Evolutionary conservation across 2,797 vertebrate genomes (phyloP).

Genomic region (Nannoperca obscura): DNA sequence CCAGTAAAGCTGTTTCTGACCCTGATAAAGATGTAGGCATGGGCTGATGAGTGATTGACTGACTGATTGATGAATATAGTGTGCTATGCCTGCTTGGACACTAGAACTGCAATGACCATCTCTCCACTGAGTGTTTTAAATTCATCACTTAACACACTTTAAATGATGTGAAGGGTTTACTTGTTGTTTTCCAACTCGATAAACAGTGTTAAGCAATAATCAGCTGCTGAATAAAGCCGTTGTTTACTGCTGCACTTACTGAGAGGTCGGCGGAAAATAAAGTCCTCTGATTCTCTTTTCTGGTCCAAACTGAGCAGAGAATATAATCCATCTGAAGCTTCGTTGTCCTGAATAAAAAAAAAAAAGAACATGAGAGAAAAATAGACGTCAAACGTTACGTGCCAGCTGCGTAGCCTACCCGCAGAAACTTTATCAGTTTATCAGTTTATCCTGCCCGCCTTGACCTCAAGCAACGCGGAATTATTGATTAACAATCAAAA

Average conservation of each 20-base stretch:
- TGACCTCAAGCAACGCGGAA: neutral
- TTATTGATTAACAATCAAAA: neutral
- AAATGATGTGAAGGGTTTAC: constrained; percentile 1
- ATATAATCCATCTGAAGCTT: constrained; percentile 86
- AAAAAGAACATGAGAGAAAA: constrained; percentile 17
- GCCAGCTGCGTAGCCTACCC: neutral
- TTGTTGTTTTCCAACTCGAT: constrained; percentile 7
- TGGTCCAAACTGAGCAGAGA: constrained; percentile 86
- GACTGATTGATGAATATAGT: neutral
- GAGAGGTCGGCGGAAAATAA: constrained; percentile 89
- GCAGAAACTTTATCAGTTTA: constrained; percentile 45
- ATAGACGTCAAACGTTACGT: neutral
- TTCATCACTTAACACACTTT: constrained; percentile 15
- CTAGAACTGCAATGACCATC: neutral
- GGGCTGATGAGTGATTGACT: neutral
- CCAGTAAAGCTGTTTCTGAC: no score
- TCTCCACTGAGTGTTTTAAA: neutral
- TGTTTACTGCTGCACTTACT: constrained; percentile 85
- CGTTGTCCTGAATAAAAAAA: constrained; percentile 78
- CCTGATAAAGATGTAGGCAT: neutral
- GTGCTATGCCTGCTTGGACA: neutral
- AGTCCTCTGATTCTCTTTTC: constrained; percentile 89
- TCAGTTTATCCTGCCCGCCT: neutral
- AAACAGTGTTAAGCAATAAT: constrained; percentile 5
- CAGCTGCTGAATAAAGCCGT: constrained; percentile 36